phyloP scores from a whole-genome alignment of 2,113 vertebrate genomes.

The Petromus typicus region DNA sequence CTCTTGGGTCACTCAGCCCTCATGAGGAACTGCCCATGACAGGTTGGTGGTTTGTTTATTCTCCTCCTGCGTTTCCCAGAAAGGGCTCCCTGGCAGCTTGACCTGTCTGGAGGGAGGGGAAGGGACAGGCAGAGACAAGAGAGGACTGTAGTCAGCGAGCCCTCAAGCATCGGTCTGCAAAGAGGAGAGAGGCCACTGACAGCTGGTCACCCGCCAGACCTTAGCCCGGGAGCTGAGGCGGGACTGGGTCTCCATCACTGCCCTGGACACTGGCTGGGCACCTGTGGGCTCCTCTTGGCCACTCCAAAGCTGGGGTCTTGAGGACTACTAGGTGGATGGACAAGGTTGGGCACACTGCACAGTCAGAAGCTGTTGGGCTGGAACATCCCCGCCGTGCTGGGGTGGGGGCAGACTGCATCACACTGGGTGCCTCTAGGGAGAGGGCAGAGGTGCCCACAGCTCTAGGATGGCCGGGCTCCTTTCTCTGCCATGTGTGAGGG shows the following conservation, averaged over 20 bases:
- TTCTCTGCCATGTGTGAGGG: not conserved
- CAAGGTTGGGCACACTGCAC: not conserved
- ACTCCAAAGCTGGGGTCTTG: not conserved
- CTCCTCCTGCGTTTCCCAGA: not conserved
- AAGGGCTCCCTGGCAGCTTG: not conserved
- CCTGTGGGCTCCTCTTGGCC: not conserved
- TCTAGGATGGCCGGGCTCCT: not conserved
- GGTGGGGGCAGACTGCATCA: not conserved
- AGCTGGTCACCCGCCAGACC: not conserved
- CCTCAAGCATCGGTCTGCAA: not conserved
- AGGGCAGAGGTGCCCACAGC: not conserved
- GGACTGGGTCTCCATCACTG: not conserved
- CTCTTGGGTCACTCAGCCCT: rapidly evolving
- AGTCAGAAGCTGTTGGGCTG: not conserved
- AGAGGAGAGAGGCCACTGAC: not conserved
- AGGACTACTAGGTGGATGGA: not conserved
- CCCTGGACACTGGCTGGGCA: not conserved
- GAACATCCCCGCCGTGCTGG: not conserved
- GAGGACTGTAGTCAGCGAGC: not conserved
- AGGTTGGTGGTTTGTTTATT: not conserved
- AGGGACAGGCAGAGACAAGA: not conserved
- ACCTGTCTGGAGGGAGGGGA: not conserved
- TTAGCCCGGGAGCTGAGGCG: not conserved
- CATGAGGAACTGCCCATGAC: not conserved
- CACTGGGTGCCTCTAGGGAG: not conserved